Evolutionary conservation across 1,140 invertebrate species (phyloP).

Genomic region (Papilio xuthus): DNA sequence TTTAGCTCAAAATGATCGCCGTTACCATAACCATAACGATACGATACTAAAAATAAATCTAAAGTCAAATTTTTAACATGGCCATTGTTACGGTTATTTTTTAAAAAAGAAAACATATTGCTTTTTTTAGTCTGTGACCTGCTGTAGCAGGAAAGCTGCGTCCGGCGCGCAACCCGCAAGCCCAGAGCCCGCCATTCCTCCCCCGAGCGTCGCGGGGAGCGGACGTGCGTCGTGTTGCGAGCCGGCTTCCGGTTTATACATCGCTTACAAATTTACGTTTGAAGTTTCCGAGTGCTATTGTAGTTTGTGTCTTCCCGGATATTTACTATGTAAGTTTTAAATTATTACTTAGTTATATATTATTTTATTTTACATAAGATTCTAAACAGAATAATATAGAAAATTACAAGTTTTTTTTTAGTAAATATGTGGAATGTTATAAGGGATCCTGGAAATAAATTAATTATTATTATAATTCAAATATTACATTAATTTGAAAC

Average conservation of each 20-base stretch:
- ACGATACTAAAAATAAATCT: background rate
- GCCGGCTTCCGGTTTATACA: background rate
- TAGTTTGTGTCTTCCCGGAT: background rate
- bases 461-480: too few species aligned
- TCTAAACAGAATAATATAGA: too few species aligned
- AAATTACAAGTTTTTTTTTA: background rate
- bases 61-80: constrained; percentile 7
- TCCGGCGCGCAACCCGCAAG: background rate
- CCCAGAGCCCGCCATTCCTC: constrained; percentile 6
- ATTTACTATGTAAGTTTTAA: background rate
- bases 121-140: background rate
- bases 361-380: too few species aligned
- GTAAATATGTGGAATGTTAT: too few species aligned
- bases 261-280: constrained; percentile 1
- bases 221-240: background rate
- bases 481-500: too few species aligned
- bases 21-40: background rate
- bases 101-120: background rate
- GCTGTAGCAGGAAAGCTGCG: background rate
- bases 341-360: background rate
- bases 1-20: background rate
- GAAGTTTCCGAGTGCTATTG: constrained; percentile 14
- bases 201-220: constrained; percentile 7
- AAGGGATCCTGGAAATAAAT: too few species aligned
- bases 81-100: constrained; percentile 8